Conservation (phyloP, 2,113 vertebrate species). For the Brachyhypopomus gauderio region DNA sequence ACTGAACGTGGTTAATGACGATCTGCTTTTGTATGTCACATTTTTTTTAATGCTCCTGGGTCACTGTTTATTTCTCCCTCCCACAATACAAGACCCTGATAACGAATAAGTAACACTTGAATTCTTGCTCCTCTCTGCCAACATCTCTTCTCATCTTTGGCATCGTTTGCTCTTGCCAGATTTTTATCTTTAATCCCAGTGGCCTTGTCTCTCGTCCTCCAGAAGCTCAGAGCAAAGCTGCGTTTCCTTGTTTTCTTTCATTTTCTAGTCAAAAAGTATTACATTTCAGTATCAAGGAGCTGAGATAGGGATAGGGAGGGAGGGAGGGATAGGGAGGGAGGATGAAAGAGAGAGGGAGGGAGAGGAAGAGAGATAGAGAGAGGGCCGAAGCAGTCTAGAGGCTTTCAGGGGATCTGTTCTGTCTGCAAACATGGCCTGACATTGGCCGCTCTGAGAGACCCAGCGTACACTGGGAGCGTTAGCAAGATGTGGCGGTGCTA, state of each 20-base stretch:
- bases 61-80: constrained; percentile 9
- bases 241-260: too few relatives aligned
- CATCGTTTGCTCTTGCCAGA: constrained; percentile 1
- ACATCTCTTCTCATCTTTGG: not conserved
- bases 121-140: not conserved
- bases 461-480: constrained; percentile 32
- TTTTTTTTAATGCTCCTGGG: not conserved
- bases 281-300: not conserved
- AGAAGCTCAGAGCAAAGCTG: too few relatives aligned
- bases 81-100: constrained; percentile 14
- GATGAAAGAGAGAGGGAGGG: not conserved
- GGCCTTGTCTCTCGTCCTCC: not conserved
- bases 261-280: too few relatives aligned
- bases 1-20: not conserved
- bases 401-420: constrained; percentile 8
- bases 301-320: not conserved
- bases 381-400: not conserved
- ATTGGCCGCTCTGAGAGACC: constrained; percentile 8
- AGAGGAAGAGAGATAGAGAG: not conserved
- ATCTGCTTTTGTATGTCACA: too few relatives aligned
- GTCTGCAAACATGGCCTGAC: constrained; percentile 30
- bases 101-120: not conserved
- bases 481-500: constrained; percentile 14
- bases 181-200: not conserved
- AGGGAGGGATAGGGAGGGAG: not conserved